Conservation (phyloP, 1,140 invertebrate genomes). For the Trachymyrmex cornetzi region DNA sequence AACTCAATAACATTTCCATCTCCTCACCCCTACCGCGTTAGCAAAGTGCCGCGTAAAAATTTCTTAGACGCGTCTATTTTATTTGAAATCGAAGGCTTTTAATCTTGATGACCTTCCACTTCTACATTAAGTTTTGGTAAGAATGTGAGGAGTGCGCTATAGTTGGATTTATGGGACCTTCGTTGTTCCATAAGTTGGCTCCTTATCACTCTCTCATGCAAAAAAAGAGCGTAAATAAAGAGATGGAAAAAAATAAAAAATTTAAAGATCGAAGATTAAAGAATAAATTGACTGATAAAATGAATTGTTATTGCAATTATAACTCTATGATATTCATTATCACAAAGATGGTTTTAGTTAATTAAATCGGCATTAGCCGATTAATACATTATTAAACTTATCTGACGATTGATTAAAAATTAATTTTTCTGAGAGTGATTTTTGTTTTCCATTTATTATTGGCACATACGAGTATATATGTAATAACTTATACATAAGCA, state of each 20-base stretch:
- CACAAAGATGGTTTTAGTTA: not conserved
- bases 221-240: not conserved
- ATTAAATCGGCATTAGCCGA: not conserved
- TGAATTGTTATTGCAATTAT: constrained; percentile 1
- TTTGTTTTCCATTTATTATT: constrained; percentile 11
- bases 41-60: constrained; percentile 41
- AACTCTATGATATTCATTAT: not conserved
- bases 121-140: constrained; percentile 10
- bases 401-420: not conserved
- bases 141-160: not conserved
- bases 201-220: too few species aligned
- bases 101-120: constrained; percentile 24
- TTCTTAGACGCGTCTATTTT: constrained; percentile 14
- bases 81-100: constrained; percentile 2
- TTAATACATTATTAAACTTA: constrained; percentile 16
- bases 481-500: not conserved
- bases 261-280: not conserved
- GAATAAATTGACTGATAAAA: constrained; percentile 2
- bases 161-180: too few species aligned
- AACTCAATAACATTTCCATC: constrained; percentile 50
- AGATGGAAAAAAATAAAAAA: not conserved
- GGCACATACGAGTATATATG: too few species aligned
- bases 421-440: not conserved
- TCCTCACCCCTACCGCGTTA: not conserved
- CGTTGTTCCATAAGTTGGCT: too few species aligned